Evolutionary conservation across 1,140 invertebrate species (phyloP).

Genomic region (Pogonognathellus flavescens): DNA sequence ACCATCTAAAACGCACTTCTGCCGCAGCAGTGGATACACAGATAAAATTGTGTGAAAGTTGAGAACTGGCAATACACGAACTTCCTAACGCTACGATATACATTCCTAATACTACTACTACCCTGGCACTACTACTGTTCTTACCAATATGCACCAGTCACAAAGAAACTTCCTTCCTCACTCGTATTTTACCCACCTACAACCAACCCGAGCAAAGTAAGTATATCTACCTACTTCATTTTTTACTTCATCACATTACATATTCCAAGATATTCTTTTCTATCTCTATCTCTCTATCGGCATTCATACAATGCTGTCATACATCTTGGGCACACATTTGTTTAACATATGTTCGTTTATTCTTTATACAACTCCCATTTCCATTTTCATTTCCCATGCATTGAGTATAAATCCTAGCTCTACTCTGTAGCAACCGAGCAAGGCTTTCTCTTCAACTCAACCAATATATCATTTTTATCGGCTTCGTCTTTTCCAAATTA

Average conservation of each 20-base stretch:
- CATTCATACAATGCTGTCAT: conserved; percentile 46
- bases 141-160: conserved; percentile 6
- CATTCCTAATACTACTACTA: no score
- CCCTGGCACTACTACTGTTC: no score
- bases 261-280: conserved; percentile 39
- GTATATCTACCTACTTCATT: conserved; percentile 29
- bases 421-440: not conserved
- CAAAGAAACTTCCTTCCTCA: conserved; percentile 33
- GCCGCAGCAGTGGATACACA: not conserved
- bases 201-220: conserved; percentile 2
- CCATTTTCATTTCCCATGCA: conserved; percentile 33
- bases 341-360: conserved; percentile 48
- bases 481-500: conserved; percentile 37
- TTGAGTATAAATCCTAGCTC: conserved; percentile 18
- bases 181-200: conserved; percentile 18
- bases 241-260: conserved; percentile 44
- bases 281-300: conserved; percentile 46
- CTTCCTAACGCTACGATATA: not conserved
- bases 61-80: not conserved
- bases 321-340: conserved; percentile 42
- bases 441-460: conserved; percentile 31
- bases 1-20: not conserved
- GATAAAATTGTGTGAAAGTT: no score
- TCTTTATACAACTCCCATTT: conserved; percentile 43
- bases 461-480: conserved; percentile 39